Evolutionary conservation across 1,140 invertebrate genomes (phyloP), one percentile per base, ranked within the genome.

Genomic region (Pogonognathellus flavescens): DNA sequence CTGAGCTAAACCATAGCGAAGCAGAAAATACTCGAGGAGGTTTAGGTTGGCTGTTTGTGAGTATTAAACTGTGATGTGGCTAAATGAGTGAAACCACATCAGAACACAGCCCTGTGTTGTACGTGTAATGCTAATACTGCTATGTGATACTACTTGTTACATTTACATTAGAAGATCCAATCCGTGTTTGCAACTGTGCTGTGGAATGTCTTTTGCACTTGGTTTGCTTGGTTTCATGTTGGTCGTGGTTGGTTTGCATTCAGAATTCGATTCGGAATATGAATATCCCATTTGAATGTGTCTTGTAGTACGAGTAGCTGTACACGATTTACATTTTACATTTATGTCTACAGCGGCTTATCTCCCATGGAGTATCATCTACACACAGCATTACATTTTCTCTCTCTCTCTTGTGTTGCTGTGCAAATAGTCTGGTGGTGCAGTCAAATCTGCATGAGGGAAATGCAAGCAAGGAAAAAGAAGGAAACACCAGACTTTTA

Each of bases 21-120:
- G 41, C 16, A 76, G 70, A 49, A 62, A 76, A 76, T 50, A 18
- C 3, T 31, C n/a, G 49, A 18, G 70, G 31, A 76, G n/a, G 20
- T 6, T 72, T 72, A 10, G 70, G 25, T 76, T 18, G n/a, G 41
- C 14, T 50, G 31, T 25, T 50, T 25, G n/a, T 49, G 16, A 49
- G 70, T 41, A 3, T 22, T 66, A 66, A 25, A 31, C 70, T 76
- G 25, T 76, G 70, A 76, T 76, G 70, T 76, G 70, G 70, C 70
- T 31, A 76, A 76, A 76, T 76, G 70, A 76, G 70, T 76, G 22
- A 41, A 76, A 76, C 70, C 70, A 76, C 70, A 76, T 41, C 70
- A 76, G 5, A 76, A 76, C 70, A 10, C 20, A 25, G 10, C 20
- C 14, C 22, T 13, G 9, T 66, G 10, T 25, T 20, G 59, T 41